These are phyloP conservation scores for Drosophila histrio DNA, from an alignment of 2,888 invertebrate genomes.

Conservation along the genomic window DNA sequence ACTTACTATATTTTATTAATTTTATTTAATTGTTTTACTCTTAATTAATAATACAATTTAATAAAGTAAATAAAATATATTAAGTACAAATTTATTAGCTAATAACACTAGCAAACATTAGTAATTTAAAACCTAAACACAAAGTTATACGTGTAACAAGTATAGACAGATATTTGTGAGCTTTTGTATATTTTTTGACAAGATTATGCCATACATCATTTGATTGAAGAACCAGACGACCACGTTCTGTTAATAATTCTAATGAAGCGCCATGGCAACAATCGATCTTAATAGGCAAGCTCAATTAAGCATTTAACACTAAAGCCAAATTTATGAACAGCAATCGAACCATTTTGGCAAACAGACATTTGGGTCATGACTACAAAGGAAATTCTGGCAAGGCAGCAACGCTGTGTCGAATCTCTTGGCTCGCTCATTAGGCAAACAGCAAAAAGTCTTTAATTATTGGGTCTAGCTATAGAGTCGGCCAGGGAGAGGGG, in stretches of 20 bases:
- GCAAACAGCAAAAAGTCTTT: conserved; percentile 56
- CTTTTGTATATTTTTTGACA: conserved; percentile 35
- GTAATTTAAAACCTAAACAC: conserved; percentile 13
- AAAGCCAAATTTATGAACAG: conserved; percentile 55
- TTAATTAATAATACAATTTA: too few relatives aligned
- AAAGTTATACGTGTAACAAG: conserved; percentile 9
- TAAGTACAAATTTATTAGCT: too few relatives aligned
- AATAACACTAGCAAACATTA: not conserved
- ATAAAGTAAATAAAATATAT: too few relatives aligned
- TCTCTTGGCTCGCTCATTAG: conserved; percentile 41
- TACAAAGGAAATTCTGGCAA: conserved; percentile 61
- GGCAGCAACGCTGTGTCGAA: conserved; percentile 10
- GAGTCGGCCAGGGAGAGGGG: conserved; percentile 4
- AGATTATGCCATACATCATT: conserved; percentile 28
- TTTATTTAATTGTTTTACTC: too few relatives aligned
- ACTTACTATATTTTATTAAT: too few relatives aligned
- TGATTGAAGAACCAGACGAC: conserved; percentile 5
- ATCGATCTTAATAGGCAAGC: conserved; percentile 53
- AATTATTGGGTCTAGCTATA: conserved; percentile 40
- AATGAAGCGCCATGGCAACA: conserved; percentile 37
- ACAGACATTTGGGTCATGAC: conserved; percentile 71
- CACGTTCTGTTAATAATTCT: conserved; percentile 16
- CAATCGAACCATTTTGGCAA: conserved; percentile 53
- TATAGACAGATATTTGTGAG: conserved; percentile 14
- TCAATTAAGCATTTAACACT: conserved; percentile 71